Evolutionary conservation across 2,113 vertebrate species (phyloP).

Genomic region (Argyrosomus japonicus): DNA sequence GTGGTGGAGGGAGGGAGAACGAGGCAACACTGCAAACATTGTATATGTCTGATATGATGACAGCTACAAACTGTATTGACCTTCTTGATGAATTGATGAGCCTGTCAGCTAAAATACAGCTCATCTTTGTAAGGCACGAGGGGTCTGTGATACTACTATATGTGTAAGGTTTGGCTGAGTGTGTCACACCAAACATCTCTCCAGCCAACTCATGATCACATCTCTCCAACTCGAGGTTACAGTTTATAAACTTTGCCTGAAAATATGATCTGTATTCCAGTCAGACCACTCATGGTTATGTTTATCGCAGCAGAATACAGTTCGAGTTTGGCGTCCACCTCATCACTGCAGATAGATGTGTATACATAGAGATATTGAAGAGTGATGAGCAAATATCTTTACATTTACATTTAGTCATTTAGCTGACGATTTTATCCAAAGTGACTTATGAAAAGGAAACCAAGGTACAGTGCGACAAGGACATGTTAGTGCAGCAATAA

Average conservation of each 20-base stretch:
- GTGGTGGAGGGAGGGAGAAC: background rate
- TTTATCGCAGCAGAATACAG: too few relatives aligned
- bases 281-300: too few relatives aligned
- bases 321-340: too few relatives aligned
- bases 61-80: conserved; percentile 7
- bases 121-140: background rate
- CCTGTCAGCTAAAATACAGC: background rate
- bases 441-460: too few relatives aligned
- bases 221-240: background rate
- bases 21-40: background rate
- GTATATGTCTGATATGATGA: background rate
- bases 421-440: too few relatives aligned
- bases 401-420: too few relatives aligned
- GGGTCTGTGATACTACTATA: background rate
- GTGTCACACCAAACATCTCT: background rate
- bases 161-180: background rate
- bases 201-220: background rate
- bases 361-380: too few relatives aligned
- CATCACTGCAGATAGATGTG: too few relatives aligned
- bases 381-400: too few relatives aligned
- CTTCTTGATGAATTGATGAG: background rate
- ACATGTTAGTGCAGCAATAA: too few relatives aligned
- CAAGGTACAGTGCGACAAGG: too few relatives aligned
- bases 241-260: background rate
- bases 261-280: background rate